Conservation (phyloP, 2,113 vertebrate species). For the Solea senegalensis region DNA sequence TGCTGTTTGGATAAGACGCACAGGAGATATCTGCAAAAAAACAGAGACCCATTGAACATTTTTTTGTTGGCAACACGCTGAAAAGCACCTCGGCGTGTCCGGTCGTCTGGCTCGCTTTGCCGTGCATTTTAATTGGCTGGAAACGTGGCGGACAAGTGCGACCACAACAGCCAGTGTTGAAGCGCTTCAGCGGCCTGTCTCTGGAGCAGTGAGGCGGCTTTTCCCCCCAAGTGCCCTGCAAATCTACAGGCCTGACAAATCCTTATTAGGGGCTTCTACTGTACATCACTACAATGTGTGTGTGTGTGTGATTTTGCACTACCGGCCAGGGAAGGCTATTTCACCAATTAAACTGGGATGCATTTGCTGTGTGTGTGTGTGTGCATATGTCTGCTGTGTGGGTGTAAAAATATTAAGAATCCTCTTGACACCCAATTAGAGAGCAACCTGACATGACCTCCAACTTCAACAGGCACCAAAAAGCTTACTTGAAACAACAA, state of each 20-base stretch:
- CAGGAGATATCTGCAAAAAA: background rate
- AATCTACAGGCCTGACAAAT: constrained; percentile 65
- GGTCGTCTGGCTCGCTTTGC: constrained; percentile 23
- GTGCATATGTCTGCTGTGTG: constrained; percentile 38
- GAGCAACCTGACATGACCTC: constrained; percentile 69
- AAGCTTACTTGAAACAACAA: constrained; percentile 74
- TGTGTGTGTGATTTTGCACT: constrained; percentile 49
- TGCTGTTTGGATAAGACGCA: too few species aligned
- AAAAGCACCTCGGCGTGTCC: background rate
- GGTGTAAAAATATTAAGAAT: constrained; percentile 75
- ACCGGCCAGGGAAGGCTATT: constrained; percentile 61
- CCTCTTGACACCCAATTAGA: constrained; percentile 83
- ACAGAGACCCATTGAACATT: background rate
- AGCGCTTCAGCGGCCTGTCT: constrained; percentile 40
- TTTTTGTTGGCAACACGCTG: background rate
- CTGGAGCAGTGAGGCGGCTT: constrained; percentile 31
- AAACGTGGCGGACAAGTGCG: constrained; percentile 19
- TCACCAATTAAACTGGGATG: constrained; percentile 78
- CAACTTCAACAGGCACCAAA: constrained; percentile 68
- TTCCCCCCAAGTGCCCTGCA: constrained; percentile 54
- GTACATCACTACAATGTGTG: constrained; percentile 48
- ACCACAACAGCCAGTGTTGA: constrained; percentile 38
- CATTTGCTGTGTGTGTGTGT: constrained; percentile 46
- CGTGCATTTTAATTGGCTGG: constrained; percentile 69
- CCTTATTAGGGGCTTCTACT: constrained; percentile 64